Conservation (phyloP, 1,140 invertebrate species). For the Drosophila novamexicana region DNA sequence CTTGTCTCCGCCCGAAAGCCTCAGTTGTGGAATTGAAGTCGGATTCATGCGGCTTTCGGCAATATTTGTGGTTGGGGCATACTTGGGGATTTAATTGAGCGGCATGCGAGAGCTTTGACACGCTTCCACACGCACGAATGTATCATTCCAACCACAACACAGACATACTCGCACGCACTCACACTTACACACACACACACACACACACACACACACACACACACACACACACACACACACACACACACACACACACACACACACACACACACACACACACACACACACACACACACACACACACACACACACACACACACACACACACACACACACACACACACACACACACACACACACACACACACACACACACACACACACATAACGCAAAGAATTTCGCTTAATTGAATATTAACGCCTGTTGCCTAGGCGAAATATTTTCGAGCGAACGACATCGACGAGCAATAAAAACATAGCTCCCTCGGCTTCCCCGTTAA, state of each 20-base stretch:
- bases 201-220: neutral
- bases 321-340: neutral
- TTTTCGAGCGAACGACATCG: slow-evolving; percentile 39
- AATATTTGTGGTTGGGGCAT: slow-evolving; percentile 13
- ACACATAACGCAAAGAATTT: slow-evolving; percentile 14
- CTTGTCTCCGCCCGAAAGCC: neutral
- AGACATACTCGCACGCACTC: slow-evolving; percentile 2
- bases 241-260: neutral
- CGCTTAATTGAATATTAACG: slow-evolving; percentile 55
- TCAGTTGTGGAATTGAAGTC: slow-evolving; percentile 9
- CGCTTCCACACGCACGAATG: slow-evolving; percentile 32
- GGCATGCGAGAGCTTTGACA: slow-evolving; percentile 41
- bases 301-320: neutral
- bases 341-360: neutral
- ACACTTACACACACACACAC: neutral
- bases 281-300: neutral
- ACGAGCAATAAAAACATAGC: slow-evolving; percentile 20
- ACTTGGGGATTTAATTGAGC: slow-evolving; percentile 47
- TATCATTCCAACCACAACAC: slow-evolving; percentile 17
- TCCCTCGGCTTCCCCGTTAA: too few species aligned
- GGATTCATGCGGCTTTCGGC: slow-evolving; percentile 23
- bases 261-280: neutral
- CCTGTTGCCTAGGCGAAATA: slow-evolving; percentile 42
- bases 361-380: neutral
- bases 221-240: neutral